These are phyloP conservation scores for Apis dorsata DNA, from an alignment of 1,140 invertebrate genomes.

Conservation along the genomic window DNA sequence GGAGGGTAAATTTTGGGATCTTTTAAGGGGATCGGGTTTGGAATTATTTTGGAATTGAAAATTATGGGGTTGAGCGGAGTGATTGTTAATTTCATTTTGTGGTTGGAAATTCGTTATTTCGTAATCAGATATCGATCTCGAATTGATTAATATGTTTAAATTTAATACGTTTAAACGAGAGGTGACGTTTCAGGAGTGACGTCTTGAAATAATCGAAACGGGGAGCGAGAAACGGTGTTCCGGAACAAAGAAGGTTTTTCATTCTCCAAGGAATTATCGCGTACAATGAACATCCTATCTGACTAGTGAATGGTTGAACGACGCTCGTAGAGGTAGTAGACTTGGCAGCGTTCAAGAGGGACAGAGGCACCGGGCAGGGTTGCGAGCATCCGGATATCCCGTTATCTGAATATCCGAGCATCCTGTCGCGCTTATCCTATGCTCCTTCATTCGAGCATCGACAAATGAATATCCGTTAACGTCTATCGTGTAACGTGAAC, in stretches of 20 bases:
- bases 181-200: neutral
- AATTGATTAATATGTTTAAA: neutral
- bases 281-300: constrained; percentile 39
- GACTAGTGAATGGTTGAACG: constrained; percentile 22
- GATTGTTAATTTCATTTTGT: too few relatives aligned
- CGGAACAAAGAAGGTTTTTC: constrained; percentile 44
- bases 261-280: constrained; percentile 56
- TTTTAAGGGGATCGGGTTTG: too few relatives aligned
- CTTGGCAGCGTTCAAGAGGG: constrained; percentile 4
- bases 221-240: neutral
- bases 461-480: constrained; percentile 46
- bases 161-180: neutral
- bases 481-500: constrained; percentile 28
- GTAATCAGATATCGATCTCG: too few relatives aligned
- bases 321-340: neutral
- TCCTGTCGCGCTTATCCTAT: constrained; percentile 15
- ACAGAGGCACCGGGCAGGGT: neutral
- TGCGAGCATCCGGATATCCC: constrained; percentile 35
- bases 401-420: constrained; percentile 45
- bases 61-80: too few relatives aligned
- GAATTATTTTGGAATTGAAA: too few relatives aligned
- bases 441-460: constrained; percentile 32
- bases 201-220: neutral
- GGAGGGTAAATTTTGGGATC: too few relatives aligned
- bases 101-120: too few relatives aligned